Evolutionary conservation across 64 coral and sea anemone genomes (phyloP).

Genomic region (Hydrozoanthus tunicans): DNA sequence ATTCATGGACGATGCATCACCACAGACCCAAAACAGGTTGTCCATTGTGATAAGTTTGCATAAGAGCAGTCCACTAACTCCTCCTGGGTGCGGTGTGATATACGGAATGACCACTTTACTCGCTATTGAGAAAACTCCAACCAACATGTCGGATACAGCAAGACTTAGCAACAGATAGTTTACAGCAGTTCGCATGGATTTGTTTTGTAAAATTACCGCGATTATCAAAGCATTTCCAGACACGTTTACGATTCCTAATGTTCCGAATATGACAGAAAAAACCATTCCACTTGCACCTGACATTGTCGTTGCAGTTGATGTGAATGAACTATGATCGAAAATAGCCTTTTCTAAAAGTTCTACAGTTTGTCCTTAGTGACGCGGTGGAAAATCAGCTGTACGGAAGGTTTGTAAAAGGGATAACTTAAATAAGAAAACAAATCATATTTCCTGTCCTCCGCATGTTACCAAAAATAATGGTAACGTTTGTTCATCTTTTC

Average conservation of each 20-base stretch:
- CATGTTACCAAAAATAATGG: no score
- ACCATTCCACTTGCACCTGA: no score
- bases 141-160: neutral
- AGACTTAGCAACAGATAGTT: slow-evolving; percentile 2
- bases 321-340: no score
- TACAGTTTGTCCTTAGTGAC: no score
- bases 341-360: no score
- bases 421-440: no score
- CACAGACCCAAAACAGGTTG: slow-evolving; percentile 11
- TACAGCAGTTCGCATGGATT: slow-evolving; percentile 3
- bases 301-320: neutral
- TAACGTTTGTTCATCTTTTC: no score
- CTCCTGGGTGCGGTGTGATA: neutral
- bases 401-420: neutral
- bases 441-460: no score
- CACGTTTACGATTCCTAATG: neutral
- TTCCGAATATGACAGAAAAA: neutral
- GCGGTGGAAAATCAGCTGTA: no score
- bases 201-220: neutral
- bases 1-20: neutral
- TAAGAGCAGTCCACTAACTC: neutral
- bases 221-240: slow-evolving; percentile 1
- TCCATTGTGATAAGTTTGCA: slow-evolving; percentile 4
- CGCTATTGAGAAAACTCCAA: neutral
- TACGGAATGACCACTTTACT: neutral